Evolutionary conservation across 2,888 invertebrate genomes (phyloP).

Genomic region (Apodemia hepburni): DNA sequence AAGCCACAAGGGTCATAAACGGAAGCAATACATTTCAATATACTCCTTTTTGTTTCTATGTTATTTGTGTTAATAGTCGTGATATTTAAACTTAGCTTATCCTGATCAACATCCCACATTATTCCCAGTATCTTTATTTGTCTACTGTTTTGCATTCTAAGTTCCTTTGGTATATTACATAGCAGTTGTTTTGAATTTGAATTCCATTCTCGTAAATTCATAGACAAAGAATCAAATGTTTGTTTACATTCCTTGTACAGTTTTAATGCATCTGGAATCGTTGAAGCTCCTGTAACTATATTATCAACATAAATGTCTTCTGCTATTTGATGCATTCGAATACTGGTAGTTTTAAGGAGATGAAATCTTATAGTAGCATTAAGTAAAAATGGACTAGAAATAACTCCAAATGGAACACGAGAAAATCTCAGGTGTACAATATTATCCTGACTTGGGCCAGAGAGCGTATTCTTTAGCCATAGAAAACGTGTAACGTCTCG

Average conservation of each 20-base stretch:
- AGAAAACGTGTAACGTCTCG: slow-evolving; percentile 34
- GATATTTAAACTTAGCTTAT: background rate
- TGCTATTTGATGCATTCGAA: slow-evolving; percentile 1
- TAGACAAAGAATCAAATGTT: slow-evolving; percentile 9
- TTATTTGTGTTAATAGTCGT: background rate
- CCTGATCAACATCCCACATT: background rate
- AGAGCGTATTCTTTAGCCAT: slow-evolving; percentile 29
- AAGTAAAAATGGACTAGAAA: slow-evolving; percentile 31
- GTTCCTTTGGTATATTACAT: slow-evolving; percentile 5
- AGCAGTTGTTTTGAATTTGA: slow-evolving; percentile 2
- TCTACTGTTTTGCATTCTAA: background rate
- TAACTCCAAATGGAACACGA: slow-evolving; percentile 5
- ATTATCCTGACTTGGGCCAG: slow-evolving; percentile 18
- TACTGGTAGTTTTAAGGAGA: background rate
- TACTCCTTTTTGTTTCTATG: slow-evolving; percentile 10
- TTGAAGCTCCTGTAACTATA: background rate
- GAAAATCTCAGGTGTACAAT: slow-evolving; percentile 26
- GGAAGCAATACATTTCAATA: slow-evolving; percentile 17
- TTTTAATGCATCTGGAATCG: background rate
- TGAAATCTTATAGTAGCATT: slow-evolving; percentile 26
- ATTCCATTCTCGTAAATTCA: slow-evolving; percentile 11
- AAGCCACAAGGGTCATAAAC: slow-evolving; percentile 26
- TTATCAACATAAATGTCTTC: slow-evolving; percentile 26
- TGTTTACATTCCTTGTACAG: background rate
- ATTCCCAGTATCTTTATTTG: background rate